Evolutionary conservation across 2,888 invertebrate genomes (phyloP).

Genomic region (Cantharis lateralis): DNA sequence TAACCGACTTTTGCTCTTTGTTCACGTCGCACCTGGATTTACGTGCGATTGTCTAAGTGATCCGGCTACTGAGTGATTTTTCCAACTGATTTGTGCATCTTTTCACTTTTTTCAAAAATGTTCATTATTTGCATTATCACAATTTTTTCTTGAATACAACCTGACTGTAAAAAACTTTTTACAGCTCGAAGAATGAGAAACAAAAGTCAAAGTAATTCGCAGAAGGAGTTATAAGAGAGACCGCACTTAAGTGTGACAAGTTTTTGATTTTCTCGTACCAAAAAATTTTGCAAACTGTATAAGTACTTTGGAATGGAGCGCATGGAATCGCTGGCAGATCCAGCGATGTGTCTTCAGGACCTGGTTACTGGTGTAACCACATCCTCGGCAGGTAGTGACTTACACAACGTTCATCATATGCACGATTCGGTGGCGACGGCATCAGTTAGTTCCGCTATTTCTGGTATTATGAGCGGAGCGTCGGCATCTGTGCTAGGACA

Average conservation of each 20-base stretch:
- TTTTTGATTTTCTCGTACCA: neutral
- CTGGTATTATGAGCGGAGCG: slow-evolving; percentile 62
- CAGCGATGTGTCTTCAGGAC: slow-evolving; percentile 75
- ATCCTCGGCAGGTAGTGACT: slow-evolving; percentile 58
- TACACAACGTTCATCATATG: slow-evolving; percentile 61
- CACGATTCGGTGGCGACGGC: slow-evolving; percentile 57
- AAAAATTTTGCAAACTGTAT: slow-evolving; percentile 21
- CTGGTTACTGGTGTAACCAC: slow-evolving; percentile 65
- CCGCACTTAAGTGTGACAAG: neutral
- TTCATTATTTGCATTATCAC: neutral
- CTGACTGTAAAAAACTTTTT: neutral
- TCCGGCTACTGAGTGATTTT: slow-evolving; percentile 50
- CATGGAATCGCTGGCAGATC: slow-evolving; percentile 71
- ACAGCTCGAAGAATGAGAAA: neutral
- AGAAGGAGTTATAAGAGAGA: neutral
- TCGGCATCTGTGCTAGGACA: slow-evolving; percentile 57
- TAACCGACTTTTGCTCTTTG: slow-evolving; percentile 57
- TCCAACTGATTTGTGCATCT: slow-evolving; percentile 54
- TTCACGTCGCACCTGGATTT: slow-evolving; percentile 56
- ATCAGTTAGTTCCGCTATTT: slow-evolving; percentile 56
- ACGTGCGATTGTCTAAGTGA: slow-evolving; percentile 51
- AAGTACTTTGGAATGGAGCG: slow-evolving; percentile 60
- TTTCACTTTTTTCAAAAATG: slow-evolving; percentile 3
- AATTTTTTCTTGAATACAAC: neutral
- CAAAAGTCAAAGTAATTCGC: neutral